Conservation (phyloP, 2,888 invertebrate species). For the Drosophila phalerata region DNA sequence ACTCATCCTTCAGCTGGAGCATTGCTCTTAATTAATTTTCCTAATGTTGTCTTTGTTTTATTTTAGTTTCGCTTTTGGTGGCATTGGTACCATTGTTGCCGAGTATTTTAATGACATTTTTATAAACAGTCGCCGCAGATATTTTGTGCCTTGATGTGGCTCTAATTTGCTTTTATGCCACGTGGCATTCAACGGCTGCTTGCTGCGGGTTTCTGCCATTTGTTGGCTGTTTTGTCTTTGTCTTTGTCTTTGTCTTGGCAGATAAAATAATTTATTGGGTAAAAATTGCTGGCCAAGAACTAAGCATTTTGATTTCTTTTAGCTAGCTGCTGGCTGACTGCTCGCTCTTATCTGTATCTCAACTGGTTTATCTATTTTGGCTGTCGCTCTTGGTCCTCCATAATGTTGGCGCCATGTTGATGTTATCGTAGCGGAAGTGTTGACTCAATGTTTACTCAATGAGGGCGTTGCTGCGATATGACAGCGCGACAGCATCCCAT, state of each 20-base stretch:
- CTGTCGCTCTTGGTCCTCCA: constrained; percentile 64
- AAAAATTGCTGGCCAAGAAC: constrained; percentile 74
- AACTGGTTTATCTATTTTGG: constrained; percentile 71
- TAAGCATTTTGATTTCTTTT: constrained; percentile 57
- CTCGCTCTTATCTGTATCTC: constrained; percentile 69
- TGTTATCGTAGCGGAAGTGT: constrained; percentile 79
- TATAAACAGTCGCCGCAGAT: constrained; percentile 62
- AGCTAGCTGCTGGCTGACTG: constrained; percentile 29
- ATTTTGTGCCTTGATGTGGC: constrained; percentile 54
- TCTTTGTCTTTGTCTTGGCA: constrained; percentile 49
- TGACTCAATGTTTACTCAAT: constrained; percentile 81
- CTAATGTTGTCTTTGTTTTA: constrained; percentile 25
- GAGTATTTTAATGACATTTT: constrained; percentile 74
- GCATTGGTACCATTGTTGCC: constrained; percentile 42
- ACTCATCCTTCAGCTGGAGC: constrained; percentile 14
- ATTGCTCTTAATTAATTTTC: constrained; percentile 62
- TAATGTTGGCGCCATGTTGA: constrained; percentile 80
- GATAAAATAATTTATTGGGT: constrained; percentile 77
- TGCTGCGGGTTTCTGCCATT: constrained; percentile 19
- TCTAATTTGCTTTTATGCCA: constrained; percentile 68
- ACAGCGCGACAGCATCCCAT: constrained; percentile 34
- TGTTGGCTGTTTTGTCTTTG: constrained; percentile 32
- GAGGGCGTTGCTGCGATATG: constrained; percentile 74
- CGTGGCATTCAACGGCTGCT: constrained; percentile 52
- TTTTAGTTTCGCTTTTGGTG: constrained; percentile 43